These are phyloP conservation scores for Tapera naevia DNA, from an alignment of 2,797 vertebrate species.

Conservation along the genomic window DNA sequence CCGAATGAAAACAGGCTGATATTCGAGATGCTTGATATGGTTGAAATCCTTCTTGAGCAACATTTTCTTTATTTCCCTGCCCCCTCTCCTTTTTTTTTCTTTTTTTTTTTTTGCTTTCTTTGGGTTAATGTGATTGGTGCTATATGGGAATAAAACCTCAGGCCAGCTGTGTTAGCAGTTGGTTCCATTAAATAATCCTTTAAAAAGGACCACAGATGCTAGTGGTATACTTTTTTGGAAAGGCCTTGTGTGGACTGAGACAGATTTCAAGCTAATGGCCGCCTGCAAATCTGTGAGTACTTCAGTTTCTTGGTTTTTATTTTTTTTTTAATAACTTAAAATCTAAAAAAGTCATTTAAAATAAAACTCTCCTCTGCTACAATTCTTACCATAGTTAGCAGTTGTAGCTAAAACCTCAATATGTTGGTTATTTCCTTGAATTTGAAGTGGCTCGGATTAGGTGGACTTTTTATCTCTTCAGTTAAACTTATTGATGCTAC, in stretches of 20 bases:
- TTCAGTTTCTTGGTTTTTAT: slow-evolving; percentile 46
- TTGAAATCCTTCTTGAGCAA: slow-evolving; percentile 56
- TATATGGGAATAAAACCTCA: slow-evolving; percentile 88
- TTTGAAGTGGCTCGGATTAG: background rate
- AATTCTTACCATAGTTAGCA: background rate
- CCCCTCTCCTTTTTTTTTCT: background rate
- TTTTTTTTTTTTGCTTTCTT: slow-evolving; percentile 71
- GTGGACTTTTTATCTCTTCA: background rate
- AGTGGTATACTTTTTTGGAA: slow-evolving; percentile 75
- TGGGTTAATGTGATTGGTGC: slow-evolving; percentile 85
- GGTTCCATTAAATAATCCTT: slow-evolving; percentile 69
- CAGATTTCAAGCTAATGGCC: slow-evolving; percentile 77
- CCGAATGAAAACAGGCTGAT: slow-evolving; percentile 50
- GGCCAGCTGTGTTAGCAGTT: slow-evolving; percentile 91
- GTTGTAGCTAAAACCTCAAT: background rate
- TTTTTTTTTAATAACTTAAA: background rate
- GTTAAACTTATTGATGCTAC: background rate
- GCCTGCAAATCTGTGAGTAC: slow-evolving; percentile 88
- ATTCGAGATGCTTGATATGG: slow-evolving; percentile 56
- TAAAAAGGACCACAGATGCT: slow-evolving; percentile 77
- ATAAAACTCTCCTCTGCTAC: background rate
- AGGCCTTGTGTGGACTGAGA: slow-evolving; percentile 78
- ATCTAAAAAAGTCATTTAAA: background rate
- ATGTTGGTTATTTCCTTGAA: background rate
- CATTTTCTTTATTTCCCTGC: slow-evolving; percentile 43